Evolutionary conservation across 2,797 vertebrate species (phyloP), one percentile per base, ranked within the genome.

Genomic region (Lycodopsis pacificus): DNA sequence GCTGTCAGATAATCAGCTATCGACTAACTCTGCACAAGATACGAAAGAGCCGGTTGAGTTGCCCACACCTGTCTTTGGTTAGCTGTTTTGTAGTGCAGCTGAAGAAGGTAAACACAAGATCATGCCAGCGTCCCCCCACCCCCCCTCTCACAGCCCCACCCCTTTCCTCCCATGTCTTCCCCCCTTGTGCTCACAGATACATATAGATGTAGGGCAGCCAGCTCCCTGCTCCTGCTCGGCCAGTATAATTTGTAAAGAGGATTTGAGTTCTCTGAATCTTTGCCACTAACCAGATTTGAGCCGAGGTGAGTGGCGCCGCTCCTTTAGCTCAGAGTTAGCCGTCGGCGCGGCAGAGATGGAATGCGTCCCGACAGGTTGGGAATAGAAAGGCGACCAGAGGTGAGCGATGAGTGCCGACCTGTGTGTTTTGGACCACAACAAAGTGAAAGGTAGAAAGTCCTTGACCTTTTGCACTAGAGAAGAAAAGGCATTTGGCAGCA

Each of bases 241-340:
- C 86, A 69, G 9, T 86, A 71, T 89, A 86, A 83, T 89, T 38
- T 82, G 79, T 85, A 91, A 94, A 93, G 93, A 93, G 91, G 94
- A 94, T 95, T 93, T 85, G 63, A 71, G 80, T 86, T 86, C 89
- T 86, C 80, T 71, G 76, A 40, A 95, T 94, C 93, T 94, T 93
- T 93, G 88, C 81, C 82, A 81, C 91, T 94, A 94, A 94, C 91
- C 87, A 91, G 94, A 93, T 95, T 93, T 94, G 81, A 85, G 81
- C 79, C 70, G 83, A 76, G 88, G 82, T 91, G 90, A 92, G 89
- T 91, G 92, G 89, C 86, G 88, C 77, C 81, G 88, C 79, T 89
- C 73, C 72, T 82, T 34, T 81, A 86, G 87, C 83, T 49, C 15
- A n/a, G 71, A 79, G 68, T 79, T 68, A 75, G 81, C 79, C 85